Evolutionary conservation across 37 sponge, comb jelly and placozoan genomes (phyloP).

Genomic region (Tethya wilhelma): DNA sequence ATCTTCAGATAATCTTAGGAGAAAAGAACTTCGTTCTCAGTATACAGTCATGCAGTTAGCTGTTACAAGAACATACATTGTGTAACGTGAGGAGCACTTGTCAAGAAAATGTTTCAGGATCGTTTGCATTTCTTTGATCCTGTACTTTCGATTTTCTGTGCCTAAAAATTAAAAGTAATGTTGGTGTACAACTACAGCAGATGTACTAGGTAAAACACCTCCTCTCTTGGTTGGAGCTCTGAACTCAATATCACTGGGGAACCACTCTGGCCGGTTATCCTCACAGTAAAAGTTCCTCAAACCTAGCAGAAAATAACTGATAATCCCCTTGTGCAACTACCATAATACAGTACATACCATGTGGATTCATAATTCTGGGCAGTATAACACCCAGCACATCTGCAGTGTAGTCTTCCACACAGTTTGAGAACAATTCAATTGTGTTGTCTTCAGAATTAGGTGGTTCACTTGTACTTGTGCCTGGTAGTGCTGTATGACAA

Average conservation of each 20-base stretch:
- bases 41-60: background rate
- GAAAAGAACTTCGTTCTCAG: background rate
- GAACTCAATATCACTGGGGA: background rate
- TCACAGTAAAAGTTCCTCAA: background rate
- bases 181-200: background rate
- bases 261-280: background rate
- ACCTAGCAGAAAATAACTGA: background rate
- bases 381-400: background rate
- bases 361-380: background rate
- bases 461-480: no score
- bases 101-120: background rate
- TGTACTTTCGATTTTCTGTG: background rate
- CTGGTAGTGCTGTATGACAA: no score
- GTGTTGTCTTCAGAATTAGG: background rate
- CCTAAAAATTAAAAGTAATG: background rate
- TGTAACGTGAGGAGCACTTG: background rate
- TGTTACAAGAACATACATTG: background rate
- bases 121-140: background rate
- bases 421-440: background rate
- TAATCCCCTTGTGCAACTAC: background rate
- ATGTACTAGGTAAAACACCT: background rate
- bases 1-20: background rate
- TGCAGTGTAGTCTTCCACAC: background rate
- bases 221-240: background rate
- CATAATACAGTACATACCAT: background rate